phyloP scores from a whole-genome alignment of 2,113 vertebrate species.

The Takifugu flavidus region DNA sequence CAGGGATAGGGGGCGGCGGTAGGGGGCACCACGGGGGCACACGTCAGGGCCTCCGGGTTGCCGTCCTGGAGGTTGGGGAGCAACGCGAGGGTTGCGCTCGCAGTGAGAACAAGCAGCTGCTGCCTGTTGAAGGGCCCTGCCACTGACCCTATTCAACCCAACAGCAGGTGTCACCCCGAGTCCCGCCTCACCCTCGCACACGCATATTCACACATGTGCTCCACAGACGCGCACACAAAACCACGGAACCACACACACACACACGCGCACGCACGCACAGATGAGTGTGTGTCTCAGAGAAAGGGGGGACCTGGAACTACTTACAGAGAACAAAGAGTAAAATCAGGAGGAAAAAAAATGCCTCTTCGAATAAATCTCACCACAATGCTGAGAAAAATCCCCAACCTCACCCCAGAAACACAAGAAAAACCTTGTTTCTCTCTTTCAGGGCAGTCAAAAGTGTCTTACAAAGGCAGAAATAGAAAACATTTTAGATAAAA shows the following conservation, averaged over 20 bases:
- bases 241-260: constrained; percentile 17
- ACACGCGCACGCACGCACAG: constrained; percentile 22
- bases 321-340: constrained; percentile 78
- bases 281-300: constrained; percentile 21
- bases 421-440: constrained; percentile 79
- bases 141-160: constrained; percentile 77
- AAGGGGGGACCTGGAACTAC: constrained; percentile 75
- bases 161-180: constrained; percentile 76
- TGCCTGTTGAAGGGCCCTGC: constrained; percentile 69
- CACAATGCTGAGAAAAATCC: constrained; percentile 79
- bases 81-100: constrained; percentile 46
- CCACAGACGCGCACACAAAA: constrained; percentile 24
- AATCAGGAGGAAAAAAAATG: constrained; percentile 77
- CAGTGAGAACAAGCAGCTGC: constrained; percentile 77
- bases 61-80: constrained; percentile 33
- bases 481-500: constrained; percentile 88
- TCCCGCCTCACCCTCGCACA: constrained; percentile 51
- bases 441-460: constrained; percentile 80
- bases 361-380: constrained; percentile 79
- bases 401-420: constrained; percentile 74
- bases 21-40: constrained; percentile 54
- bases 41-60: constrained; percentile 34
- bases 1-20: constrained; percentile 55
- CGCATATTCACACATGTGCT: constrained; percentile 47
- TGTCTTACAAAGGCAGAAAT: constrained; percentile 82